Evolutionary conservation across 2,888 invertebrate species (phyloP), one percentile per base, ranked within the genome.

Genomic region (Theretra japonica): DNA sequence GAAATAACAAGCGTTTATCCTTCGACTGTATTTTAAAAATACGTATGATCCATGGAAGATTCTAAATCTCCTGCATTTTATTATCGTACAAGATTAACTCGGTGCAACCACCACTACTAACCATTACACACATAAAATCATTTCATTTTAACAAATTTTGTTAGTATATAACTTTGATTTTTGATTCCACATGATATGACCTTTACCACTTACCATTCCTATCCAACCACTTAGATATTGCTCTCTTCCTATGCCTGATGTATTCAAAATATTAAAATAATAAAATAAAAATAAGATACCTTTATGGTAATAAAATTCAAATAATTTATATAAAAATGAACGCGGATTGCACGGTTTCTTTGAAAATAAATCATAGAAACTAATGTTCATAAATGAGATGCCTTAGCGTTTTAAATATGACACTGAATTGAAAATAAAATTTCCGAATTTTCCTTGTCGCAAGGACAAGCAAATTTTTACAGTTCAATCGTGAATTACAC

Each of bases 131-230:
- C 88, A 84, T 88, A 88, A 85, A 86, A 84, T 85, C 86, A 85
- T 85, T 86, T 88, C 84, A 83, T 84, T 87, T 85, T 86, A 88
- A 89, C 86, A 87, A 86, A 84, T 86, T 88, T 53, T 85, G 86
- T 88, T 88, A 88, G 89, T 84, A 91, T 85, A 88, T 86, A 88
- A 83, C 77, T 57, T 73, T 79, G 77, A 75, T 76, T 78, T 88
- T 89, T 90, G 89, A 88, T 90, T 92, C 87, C 90, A 86, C 88
- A 88, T 93, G 94, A 94, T 94, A 94, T 94, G 94, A 93, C 90
- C 92, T 84, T 87, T 91, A 86, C 85, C 84, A 83, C 85, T 88
- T 87, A 89, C 83, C 86, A 80, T 83, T 81, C 82, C 86, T 90
- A 89, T 83, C 85, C 86, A 78, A 87, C 83, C 86, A 80, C 81